Percentiles rank a stretch among this genome's conserved stretches.
phyloP scores from a whole-genome alignment of 2,797 vertebrate species.

The Acipenser transmontanus region DNA sequence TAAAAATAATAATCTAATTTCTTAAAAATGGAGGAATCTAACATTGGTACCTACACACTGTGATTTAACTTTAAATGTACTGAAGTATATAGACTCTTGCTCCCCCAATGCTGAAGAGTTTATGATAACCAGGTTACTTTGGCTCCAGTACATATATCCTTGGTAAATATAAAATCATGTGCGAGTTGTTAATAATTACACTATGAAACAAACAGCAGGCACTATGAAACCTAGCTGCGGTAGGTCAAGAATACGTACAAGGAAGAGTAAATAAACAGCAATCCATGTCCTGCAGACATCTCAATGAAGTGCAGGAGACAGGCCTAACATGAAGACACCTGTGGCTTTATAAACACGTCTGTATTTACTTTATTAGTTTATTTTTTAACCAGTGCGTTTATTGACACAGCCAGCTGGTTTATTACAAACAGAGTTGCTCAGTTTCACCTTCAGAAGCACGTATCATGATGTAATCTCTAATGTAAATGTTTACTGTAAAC shows the following conservation, averaged over 20 bases:
- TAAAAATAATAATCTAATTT: no score
- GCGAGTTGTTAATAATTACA: not conserved
- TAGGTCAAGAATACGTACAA: not conserved
- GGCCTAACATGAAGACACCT: constrained; percentile 11
- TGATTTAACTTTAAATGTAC: no score
- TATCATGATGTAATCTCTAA: no score
- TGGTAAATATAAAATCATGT: not conserved
- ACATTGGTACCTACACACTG: no score
- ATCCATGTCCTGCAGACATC: constrained; percentile 8
- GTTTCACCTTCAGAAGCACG: no score
- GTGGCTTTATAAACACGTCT: constrained; percentile 18
- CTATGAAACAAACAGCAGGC: not conserved
- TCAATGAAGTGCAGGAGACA: constrained; percentile 6
- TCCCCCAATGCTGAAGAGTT: no score
- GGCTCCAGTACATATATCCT: not conserved
- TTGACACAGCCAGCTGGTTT: constrained; percentile 45
- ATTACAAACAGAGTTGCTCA: no score
- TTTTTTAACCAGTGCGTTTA: constrained; percentile 50
- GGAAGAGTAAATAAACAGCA: constrained; percentile 11
- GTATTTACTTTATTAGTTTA: constrained; percentile 48
- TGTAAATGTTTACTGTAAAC: no score
- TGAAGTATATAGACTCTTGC: no score
- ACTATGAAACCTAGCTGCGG: not conserved
- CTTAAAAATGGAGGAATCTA: no score
- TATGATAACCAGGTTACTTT: no score